Evolutionary conservation across 2,797 vertebrate species (phyloP).

Genomic region (Limosa lapponica): DNA sequence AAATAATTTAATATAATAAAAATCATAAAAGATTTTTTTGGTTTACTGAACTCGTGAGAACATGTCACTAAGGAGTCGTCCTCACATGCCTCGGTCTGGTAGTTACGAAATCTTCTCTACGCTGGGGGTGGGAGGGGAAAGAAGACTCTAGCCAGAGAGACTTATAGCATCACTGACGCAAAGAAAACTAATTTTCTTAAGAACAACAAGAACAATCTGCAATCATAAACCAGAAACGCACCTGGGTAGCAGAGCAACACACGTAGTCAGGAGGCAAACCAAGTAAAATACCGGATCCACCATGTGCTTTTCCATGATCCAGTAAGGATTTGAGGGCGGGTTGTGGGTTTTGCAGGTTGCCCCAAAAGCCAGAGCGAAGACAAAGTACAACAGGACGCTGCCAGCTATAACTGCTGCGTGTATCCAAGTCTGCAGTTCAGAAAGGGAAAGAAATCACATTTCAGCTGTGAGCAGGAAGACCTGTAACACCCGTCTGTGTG

Average conservation of each 20-base stretch:
- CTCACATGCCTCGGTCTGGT: neutral
- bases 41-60: neutral
- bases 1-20: neutral
- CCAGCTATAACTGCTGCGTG: conserved; percentile 79
- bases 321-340: conserved; percentile 84
- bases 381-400: conserved; percentile 84
- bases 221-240: conserved; percentile 47
- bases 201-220: neutral
- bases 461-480: neutral
- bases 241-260: conserved; percentile 91
- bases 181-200: neutral
- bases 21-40: too few species aligned
- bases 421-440: conserved; percentile 87
- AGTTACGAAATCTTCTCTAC: neutral
- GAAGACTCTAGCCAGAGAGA: neutral
- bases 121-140: rapidly evolving
- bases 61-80: neutral
- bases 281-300: conserved; percentile 86
- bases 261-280: conserved; percentile 83
- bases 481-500: neutral
- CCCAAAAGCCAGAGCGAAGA: conserved; percentile 84
- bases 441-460: neutral
- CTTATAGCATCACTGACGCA: neutral
- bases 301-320: conserved; percentile 85
- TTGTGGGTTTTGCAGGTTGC: conserved; percentile 83